Evolutionary conservation across 2,113 vertebrate genomes (phyloP).

Genomic region (Oreocharis arfaki): DNA sequence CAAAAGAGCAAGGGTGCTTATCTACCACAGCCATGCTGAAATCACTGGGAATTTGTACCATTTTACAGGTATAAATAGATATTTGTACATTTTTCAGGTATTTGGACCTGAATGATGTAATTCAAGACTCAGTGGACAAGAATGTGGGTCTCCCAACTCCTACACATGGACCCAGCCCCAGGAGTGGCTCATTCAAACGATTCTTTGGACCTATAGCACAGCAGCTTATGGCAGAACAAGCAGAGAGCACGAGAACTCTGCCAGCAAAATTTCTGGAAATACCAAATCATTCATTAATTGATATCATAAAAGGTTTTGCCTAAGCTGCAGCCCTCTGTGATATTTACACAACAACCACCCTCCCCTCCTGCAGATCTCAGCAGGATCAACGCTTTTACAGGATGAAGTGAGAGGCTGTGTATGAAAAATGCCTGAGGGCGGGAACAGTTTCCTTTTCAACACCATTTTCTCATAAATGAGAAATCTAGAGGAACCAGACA

Average conservation of each 20-base stretch:
- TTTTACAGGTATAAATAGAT: too few species aligned
- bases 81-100: not conserved
- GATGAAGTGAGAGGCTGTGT: not conserved
- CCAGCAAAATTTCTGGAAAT: not conserved
- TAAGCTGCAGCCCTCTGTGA: not conserved
- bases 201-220: not conserved
- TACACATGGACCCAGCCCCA: not conserved
- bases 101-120: not conserved
- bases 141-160: not conserved
- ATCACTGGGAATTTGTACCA: not conserved
- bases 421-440: not conserved
- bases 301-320: not conserved
- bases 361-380: not conserved
- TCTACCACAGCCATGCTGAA: not conserved
- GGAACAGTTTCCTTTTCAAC: constrained; percentile 24
- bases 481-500: not conserved
- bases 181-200: not conserved
- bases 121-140: not conserved
- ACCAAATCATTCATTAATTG: not conserved
- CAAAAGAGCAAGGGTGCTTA: not conserved
- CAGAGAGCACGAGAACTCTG: rapidly evolving
- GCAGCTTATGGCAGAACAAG: not conserved
- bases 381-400: not conserved
- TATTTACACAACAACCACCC: not conserved
- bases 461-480: not conserved